Evolutionary conservation across 2,888 invertebrate genomes (phyloP), one percentile per base, ranked within the genome.

Genomic region (Galerucella calmariensis): DNA sequence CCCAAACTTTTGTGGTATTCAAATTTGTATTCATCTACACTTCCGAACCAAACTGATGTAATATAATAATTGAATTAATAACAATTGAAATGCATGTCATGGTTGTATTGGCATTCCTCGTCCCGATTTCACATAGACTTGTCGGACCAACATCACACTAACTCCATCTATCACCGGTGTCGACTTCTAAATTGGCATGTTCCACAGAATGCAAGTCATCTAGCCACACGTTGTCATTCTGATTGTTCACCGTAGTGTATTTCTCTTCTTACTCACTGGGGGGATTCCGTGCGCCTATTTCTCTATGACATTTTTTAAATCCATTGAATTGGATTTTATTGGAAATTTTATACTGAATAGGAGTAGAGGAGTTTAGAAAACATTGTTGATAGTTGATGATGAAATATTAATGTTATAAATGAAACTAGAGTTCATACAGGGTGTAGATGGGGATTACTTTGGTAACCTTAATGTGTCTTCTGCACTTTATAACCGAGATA

Each of bases 21-120:
- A 56, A 56, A 56, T 56, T 56, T 51, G 51, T 51, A 51, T 51
- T 56, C 56, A 56, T 56, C 51, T 51, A 11, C 51, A 51, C 51
- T 51, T 51, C 56, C 20, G 53, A 14, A 53, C 53, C 14, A n/a
- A n/a, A 53, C 53, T 53, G 56, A 56, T 56, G 35, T 35, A 35
- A 73, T 71, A 20, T 20, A 74, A 74, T 74, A 77, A 78, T 75
- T 78, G 75, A 74, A 76, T 70, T 75, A 69, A 65, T 74, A 83
- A 86, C 86, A 87, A 87, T 86, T 85, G 86, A 86, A 86, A 85
- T 83, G 86, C 87, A 81, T 83, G 85, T 87, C 87, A 87, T 86
- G 83, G 84, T 82, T 74, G 80, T 82, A 86, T 86, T 86, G 86
- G 85, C 86, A 86, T 87, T 86, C 86, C 86, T 84, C 83, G 81